Conservation (phyloP, 2,797 vertebrate species). For the Coranthus polyacanthus region DNA sequence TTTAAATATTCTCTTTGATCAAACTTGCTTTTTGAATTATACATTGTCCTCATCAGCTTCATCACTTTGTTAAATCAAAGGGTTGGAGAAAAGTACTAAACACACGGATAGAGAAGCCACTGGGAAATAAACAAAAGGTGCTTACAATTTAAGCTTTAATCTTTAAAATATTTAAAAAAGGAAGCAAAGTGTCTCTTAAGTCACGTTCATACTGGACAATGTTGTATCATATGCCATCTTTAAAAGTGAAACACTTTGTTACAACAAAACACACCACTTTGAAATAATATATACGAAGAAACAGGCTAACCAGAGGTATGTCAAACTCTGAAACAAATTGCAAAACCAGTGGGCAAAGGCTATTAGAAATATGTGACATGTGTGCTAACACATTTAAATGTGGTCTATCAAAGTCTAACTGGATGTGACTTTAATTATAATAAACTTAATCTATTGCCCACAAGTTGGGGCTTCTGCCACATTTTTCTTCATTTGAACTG, state of each 20-base stretch:
- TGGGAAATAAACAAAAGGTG: background rate
- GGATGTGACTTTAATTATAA: constrained; percentile 34
- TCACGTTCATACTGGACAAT: too few species aligned
- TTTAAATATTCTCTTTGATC: too few species aligned
- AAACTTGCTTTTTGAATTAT: too few species aligned
- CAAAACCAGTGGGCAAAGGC: constrained; percentile 11
- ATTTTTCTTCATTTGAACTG: constrained; percentile 36
- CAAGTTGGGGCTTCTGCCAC: constrained; percentile 8
- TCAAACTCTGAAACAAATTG: constrained; percentile 5
- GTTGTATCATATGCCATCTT: too few species aligned
- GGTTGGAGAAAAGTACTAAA: too few species aligned
- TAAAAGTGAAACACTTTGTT: background rate
- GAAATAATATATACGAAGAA: background rate
- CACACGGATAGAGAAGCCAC: too few species aligned
- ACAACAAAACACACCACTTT: background rate
- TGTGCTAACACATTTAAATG: constrained; percentile 20
- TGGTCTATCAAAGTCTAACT: constrained; percentile 14
- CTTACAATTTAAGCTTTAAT: too few species aligned
- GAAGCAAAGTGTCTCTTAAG: too few species aligned
- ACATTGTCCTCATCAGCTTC: too few species aligned
- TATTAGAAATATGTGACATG: constrained; percentile 16
- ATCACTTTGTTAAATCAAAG: too few species aligned
- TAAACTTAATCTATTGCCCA: constrained; percentile 7
- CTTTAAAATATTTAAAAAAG: too few species aligned
- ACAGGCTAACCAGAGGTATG: background rate